Evolutionary conservation across 1,140 invertebrate genomes (phyloP), one percentile per base, ranked within the genome.

Genomic region (Trichonephila inaurata): DNA sequence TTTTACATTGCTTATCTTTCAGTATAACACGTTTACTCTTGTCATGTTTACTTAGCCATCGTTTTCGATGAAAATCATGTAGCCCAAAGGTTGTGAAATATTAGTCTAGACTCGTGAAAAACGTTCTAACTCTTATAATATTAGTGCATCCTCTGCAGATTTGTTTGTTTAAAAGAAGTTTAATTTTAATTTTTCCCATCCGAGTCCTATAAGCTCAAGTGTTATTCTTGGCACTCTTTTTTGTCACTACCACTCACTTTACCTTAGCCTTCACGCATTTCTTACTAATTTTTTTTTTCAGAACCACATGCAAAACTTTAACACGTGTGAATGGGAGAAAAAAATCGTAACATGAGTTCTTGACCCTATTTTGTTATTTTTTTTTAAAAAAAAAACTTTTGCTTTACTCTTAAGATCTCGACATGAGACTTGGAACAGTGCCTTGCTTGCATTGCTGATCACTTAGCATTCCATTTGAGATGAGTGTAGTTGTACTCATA

Each of bases 351-450:
- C 21, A 10, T 12, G n/a, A 77, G 72, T 40, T 77, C 72, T 77
- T 77, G 72, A 77, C 72, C 28, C 4, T 77, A 77, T 77, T 77
- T 77, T 77, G 18, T 77, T 33, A 10, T 33, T 33, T 33, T 77
- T 77, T 21, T n/a, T n/a, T n/a, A n/a, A n/a, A n/a, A n/a, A n/a
- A n/a, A n/a, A n/a, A 7, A 3, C 28, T 77, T 77, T 33, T 19
- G 6, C 33, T 40, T 33, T 40, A 40, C 6, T 77, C 33, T 3
- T 33, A 40, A 40, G 16, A 28, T 5, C 72, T 77, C 33, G 72
- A 28, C 28, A 40, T 77, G 72, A 33, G 72, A 18, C 72, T 77
- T 77, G 72, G 72, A 77, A 77, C 72, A 33, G 28, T 77, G 72
- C 72, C 72, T 77, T 40, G 24, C 16, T 28, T 2, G 16, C 69